These are phyloP conservation scores for Seriola quinqueradiata DNA, from an alignment of 2,113 vertebrate genomes.

Conservation along the genomic window DNA sequence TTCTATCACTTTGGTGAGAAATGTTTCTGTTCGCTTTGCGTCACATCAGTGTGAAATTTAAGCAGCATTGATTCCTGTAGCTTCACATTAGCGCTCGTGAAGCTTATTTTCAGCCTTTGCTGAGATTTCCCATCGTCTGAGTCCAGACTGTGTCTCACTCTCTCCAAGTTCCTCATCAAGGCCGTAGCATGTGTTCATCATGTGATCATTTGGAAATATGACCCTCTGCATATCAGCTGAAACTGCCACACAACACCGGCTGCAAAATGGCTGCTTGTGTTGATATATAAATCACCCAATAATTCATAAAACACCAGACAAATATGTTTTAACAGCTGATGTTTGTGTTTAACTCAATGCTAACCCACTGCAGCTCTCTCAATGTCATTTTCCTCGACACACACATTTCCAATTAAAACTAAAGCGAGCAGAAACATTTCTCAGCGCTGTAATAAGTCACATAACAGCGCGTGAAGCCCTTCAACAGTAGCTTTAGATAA, in stretches of 20 bases:
- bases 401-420: background rate
- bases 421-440: background rate
- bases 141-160: constrained; percentile 12
- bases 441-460: fast-evolving
- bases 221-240: constrained; percentile 8
- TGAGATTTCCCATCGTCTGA: background rate
- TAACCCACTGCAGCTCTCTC: constrained; percentile 48
- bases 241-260: too few species aligned
- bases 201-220: constrained; percentile 63
- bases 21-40: background rate
- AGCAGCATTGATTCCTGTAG: background rate
- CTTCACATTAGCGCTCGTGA: background rate
- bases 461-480: fast-evolving
- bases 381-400: constrained; percentile 61
- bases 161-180: constrained; percentile 67
- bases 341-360: background rate
- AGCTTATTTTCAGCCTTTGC: constrained; percentile 16
- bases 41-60: background rate
- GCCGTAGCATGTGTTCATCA: constrained; percentile 69
- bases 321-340: background rate
- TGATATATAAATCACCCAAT: fast-evolving
- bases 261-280: background rate
- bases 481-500: fast-evolving
- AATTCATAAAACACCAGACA: background rate
- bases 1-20: constrained; percentile 1